Base-by-base conservation (phyloP, 2,888 invertebrate genomes). In the Trichogramma evanescens region DNA sequence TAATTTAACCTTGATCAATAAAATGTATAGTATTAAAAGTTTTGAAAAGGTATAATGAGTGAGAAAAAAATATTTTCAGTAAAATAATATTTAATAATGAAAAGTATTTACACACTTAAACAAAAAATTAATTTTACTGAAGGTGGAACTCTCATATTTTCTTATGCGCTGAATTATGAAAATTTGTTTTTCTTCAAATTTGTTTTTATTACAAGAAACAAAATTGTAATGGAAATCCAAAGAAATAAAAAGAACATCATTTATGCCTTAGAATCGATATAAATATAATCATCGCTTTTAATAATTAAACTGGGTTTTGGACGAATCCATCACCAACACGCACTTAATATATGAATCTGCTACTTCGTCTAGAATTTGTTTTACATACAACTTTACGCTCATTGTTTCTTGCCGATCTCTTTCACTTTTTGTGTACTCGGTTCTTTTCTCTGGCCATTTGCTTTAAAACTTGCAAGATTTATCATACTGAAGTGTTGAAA, bases 231-330 rank as follows among this genome's bases (percentile, higher is more conserved):
- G 56, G 61, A 61, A 61, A 57, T 66, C 63, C 58, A 63, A 67
- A 65, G 62, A 65, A 71, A 67, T 70, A 68, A 74, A 73, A 70
- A 70, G 67, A 74, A 72, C 67, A 68, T 71, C 65, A 63, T 74
- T 73, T 71, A 73, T 71, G 65, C 69, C 72, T 73, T 66, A 71
- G 66, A 67, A 72, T 73, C 67, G 69, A 73, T 73, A 73, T 73
- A 75, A 76, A 75, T 74, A 74, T 74, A 75, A 71, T 69, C 71
- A 70, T 69, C 66, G 69, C 72, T 72, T 71, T 70, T 72, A 71
- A 69, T 69, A 69, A 64, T 63, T 68, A 68, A 68, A 64, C 66
- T 66, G 62, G 66, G 63, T 67, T 68, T 67, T 65, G 64, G 68
- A 68, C 63, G 65, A 69, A 69, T 69, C 61, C 67, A 69, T 63